Base-by-base conservation (phyloP, 2,888 invertebrate genomes). In the Bhutanitis thaidina region DNA sequence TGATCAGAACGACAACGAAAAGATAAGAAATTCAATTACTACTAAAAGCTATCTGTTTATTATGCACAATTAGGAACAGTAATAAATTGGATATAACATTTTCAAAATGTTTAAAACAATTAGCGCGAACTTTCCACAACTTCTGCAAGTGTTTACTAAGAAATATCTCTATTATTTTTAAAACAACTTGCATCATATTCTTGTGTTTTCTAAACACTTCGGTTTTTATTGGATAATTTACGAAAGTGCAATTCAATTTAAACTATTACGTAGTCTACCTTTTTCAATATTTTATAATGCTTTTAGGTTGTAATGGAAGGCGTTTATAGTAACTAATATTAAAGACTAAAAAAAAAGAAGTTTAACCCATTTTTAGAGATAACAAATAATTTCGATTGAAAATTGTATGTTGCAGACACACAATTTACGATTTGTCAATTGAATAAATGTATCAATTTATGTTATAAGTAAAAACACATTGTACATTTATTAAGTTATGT, bases 101-200 rank as follows among this genome's bases (percentile, higher is more conserved):
- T 20, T 27, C 27, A 7, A 8, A 27, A 5, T 27, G 1, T 27
- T 29, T 14, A 16, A 16, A 41, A 37, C 49, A 49, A 40, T 49
- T 49, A 43, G 29, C 30, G 12, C 29, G 35, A 20, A 49, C 49
- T 49, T 49, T 49, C 49, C 29, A 29, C 15, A 14, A 35, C 39
- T 47, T 47, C n/a, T 39, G 39, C 39, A 47, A 39, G 34, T 34
- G 25, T 20, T 40, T 40, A 47, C 47, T 34, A 25, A 48, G 47
- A 48, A 36, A 27, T 43, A 29, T 15, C 15, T 27, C 27, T 12
- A 25, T 36, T 38, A 37, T 38, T 38, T 48, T 41, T 48, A 14
- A 43, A 49, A 49, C 29, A 25, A 43, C 43, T 49, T 49, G 43
- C 43, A 3, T 38, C 20, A 36, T 37, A 32, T 43, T 37, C 10